Base-by-base conservation (phyloP, 2,888 invertebrate species). In the Eristalinus sepulchralis region DNA sequence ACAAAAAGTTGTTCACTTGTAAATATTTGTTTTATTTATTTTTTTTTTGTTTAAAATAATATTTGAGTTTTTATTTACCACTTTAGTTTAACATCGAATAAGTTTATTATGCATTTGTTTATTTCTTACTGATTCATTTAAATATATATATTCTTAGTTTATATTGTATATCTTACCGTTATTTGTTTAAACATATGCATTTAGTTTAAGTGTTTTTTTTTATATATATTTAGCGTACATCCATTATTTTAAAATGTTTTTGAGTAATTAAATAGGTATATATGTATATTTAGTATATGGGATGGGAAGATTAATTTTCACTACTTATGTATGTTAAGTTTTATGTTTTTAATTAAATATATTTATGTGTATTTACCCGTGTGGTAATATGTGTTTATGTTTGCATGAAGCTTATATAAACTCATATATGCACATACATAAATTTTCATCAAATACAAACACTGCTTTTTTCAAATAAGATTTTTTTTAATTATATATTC, bases 41-140 rank as follows among this genome's bases (percentile, higher is more conserved):
- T 63, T 47, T 63, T 47, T 24, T 80, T 83, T 59, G 62, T 6
- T 57, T 47, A 73, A 33, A 55, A 27, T 66, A 67, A 73, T 59
- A 53, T 77, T 81, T 72, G 39, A 85, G 68, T 72, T 81, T 85
- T 86, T 86, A 86, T 86, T 86, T 86, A 86, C 78, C 82, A 82
- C 78, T 82, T 86, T 86, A 86, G 73, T 86, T 86, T 86, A 86
- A 86, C 85, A 86, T 78, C 78, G 73, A 82, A 82, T 86, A 82
- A 82, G 77, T 82, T 86, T 86, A 86, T 82, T 86, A 82, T 78
- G 85, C 57, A 75, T 75, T 86, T 82, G 68, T 86, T 86, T 86
- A 86, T 77, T 86, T 78, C 82, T 82, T 86, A 82, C 68, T 82
- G 82, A 78, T 86, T 82, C 82, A 78, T 86, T 86, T 82, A n/a